A percentile compares a stretch with the other conserved stretches of the same genome.
These are phyloP conservation scores for Euschistus heros DNA, from an alignment of 1,140 invertebrate genomes.

Conservation along the genomic window DNA sequence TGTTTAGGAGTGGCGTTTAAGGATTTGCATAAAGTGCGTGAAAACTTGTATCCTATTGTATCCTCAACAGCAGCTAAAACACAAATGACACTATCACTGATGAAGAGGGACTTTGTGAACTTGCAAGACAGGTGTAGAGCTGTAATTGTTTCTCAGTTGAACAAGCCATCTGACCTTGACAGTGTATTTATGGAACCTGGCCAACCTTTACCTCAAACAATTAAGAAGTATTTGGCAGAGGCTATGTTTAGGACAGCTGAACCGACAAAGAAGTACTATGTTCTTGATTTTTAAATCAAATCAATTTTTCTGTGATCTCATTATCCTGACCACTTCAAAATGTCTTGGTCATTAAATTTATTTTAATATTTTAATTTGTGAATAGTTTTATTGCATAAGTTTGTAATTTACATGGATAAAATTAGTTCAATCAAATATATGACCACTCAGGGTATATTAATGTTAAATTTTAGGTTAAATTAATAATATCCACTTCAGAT, in stretches of 20 bases:
- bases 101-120: conserved; percentile 49
- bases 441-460: conserved; percentile 7
- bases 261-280: conserved; percentile 20
- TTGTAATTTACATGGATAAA: neutral
- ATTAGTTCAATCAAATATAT: neutral
- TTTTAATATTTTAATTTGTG: no score
- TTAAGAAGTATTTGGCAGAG: conserved; percentile 41
- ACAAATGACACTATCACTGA: conserved; percentile 50
- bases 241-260: conserved; percentile 30
- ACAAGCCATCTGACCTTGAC: conserved; percentile 36
- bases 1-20: conserved; percentile 46
- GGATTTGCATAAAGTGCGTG: conserved; percentile 41
- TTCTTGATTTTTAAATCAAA: conserved; percentile 18
- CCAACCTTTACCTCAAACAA: conserved; percentile 33
- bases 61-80: conserved; percentile 66
- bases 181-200: conserved; percentile 35
- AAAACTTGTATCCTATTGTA: conserved; percentile 56
- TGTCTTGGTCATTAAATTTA: no score
- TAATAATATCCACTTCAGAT: neutral
- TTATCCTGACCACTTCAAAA: neutral
- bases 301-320: conserved; percentile 5
- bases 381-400: neutral
- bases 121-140: conserved; percentile 53
- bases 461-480: conserved; percentile 7
- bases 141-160: conserved; percentile 41